A percentile compares a stretch with the other conserved stretches of the same genome.
Evolutionary conservation across 35 echinoderm and acorn worm genomes (phyloP).

Genomic region (Holothuria glaberrima): DNA sequence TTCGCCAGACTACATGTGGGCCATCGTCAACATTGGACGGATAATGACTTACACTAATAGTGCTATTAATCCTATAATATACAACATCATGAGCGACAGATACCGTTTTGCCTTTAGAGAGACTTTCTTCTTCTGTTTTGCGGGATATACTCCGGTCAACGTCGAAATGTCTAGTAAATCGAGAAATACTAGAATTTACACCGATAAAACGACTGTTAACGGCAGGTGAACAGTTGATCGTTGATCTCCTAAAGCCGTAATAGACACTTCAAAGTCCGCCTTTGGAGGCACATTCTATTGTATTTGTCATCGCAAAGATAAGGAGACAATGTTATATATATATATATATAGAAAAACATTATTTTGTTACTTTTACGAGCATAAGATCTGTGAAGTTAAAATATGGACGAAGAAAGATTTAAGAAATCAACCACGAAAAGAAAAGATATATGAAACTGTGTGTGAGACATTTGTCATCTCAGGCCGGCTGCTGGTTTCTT

Average conservation of each 20-base stretch:
- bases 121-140: constrained; percentile 72
- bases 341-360: neutral
- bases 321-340: neutral
- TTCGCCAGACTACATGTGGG: constrained; percentile 67
- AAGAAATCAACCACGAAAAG: neutral
- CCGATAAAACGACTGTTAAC: constrained; percentile 42
- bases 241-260: too few relatives aligned
- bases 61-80: constrained; percentile 95
- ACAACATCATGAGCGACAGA: constrained; percentile 93
- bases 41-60: constrained; percentile 94
- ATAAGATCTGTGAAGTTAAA: neutral
- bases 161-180: constrained; percentile 64
- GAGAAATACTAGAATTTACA: constrained; percentile 41
- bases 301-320: neutral
- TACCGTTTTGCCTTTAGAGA: constrained; percentile 87
- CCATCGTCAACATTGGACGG: constrained; percentile 75
- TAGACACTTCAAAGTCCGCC: too few relatives aligned
- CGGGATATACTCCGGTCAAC: constrained; percentile 62
- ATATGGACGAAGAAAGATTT: neutral
- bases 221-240: neutral
- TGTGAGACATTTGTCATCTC: too few relatives aligned
- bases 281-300: too few relatives aligned
- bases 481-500: too few relatives aligned
- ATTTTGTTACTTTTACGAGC: neutral
- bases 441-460: too few relatives aligned